Evolutionary conservation across 2,888 invertebrate genomes (phyloP), one percentile per base, ranked within the genome.

Genomic region (Atrina japonica): DNA sequence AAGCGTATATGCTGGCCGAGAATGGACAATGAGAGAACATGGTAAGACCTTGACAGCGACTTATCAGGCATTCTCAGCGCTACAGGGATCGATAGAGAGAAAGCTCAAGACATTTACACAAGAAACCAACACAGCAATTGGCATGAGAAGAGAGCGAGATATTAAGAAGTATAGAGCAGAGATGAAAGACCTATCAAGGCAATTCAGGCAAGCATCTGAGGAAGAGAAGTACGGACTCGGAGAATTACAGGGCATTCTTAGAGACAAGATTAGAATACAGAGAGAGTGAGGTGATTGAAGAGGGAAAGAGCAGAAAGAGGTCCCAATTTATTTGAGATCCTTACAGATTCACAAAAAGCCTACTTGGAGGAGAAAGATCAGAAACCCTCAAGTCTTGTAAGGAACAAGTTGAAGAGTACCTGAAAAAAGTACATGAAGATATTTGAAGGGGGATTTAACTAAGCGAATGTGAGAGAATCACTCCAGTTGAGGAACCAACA

Each of bases 181-280:
- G 14, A 41, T 41, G 41, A 41, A 41, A 41, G 41, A 41, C 9
- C 41, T 41, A 16, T 9, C 9, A 41, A 41, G 14, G 14, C 58
- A 66, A 29, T 58, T 49, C 25, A 66, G 49, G 49, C 30, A 23
- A 25, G 47, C 58, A 23, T 30, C 21, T 18, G 59, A 67, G 30
- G 9, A 11, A 21, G 30, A 52, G 43, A 67, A 52, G 29, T 21
- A 21, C n/a, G 67, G 67, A 52, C 41, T 60, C 52, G n/a, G 27
- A 6, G 1, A 29, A 1, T n/a, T 60, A 60, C 52, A 43, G 29
- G n/a, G 60, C 59, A 29, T 59, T 60, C 25, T 21, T 53, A 41
- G 41, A 16, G 9, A 41, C 41, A 41, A 41, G 41, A 41, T 41
- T 16, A 41, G 41, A 16, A 41, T 11, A 16, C 41, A 41, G 41